Conservation (phyloP, 2,888 invertebrate species). For the Rotaria socialis region DNA sequence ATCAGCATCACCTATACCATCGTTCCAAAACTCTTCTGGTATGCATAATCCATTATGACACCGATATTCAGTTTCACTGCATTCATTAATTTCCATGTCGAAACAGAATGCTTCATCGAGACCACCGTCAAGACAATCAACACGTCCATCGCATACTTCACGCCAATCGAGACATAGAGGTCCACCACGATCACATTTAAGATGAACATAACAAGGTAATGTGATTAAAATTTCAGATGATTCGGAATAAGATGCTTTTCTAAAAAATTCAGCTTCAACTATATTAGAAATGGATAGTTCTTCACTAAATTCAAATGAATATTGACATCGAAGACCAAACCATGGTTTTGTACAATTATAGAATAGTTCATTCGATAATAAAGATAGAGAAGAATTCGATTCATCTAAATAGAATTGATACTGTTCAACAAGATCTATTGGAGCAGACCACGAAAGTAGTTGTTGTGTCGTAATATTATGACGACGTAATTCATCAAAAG, state of each 20-base stretch:
- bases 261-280: not conserved
- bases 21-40: not conserved
- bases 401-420: not conserved
- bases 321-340: not conserved
- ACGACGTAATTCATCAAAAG: not conserved
- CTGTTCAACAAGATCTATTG: not conserved
- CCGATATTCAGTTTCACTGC: not conserved
- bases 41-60: conserved; percentile 12
- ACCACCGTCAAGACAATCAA: not conserved
- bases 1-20: not conserved
- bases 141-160: conserved; percentile 2
- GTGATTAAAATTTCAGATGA: not conserved
- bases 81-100: not conserved
- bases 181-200: conserved; percentile 16
- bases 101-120: not conserved
- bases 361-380: not conserved
- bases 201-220: not conserved
- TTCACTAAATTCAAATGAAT: not conserved
- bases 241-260: not conserved
- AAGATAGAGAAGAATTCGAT: not conserved
- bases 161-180: not conserved
- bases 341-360: conserved; percentile 17
- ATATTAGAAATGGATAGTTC: not conserved
- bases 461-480: not conserved
- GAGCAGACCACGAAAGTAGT: not conserved